phyloP scores from a whole-genome alignment of 2,113 vertebrate genomes.

The Pluvianellus socialis region DNA sequence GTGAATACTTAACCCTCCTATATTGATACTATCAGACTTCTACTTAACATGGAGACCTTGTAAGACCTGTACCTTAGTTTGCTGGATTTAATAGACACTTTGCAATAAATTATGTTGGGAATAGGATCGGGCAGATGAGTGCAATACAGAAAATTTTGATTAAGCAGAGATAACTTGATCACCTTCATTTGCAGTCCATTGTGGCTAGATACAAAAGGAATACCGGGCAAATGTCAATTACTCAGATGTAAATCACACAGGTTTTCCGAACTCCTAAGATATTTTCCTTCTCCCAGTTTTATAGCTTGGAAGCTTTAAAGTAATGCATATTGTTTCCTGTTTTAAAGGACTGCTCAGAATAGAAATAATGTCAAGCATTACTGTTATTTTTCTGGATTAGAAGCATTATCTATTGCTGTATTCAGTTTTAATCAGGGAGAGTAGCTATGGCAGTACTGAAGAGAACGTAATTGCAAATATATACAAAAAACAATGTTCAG shows the following conservation, averaged over 20 bases:
- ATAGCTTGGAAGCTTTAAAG: background rate
- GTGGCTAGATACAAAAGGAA: background rate
- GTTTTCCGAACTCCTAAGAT: background rate
- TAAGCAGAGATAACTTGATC: background rate
- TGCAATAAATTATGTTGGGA: background rate
- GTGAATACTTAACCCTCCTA: background rate
- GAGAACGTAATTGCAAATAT: background rate
- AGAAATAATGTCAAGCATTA: background rate
- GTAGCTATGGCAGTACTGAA: background rate
- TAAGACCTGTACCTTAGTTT: background rate
- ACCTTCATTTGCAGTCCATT: background rate
- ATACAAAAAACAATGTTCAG: background rate
- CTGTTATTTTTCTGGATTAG: background rate
- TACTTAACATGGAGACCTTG: background rate
- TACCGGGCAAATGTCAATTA: background rate
- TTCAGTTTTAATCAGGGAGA: background rate
- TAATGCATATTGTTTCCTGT: background rate
- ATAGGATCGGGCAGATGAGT: background rate
- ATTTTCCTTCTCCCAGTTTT: background rate
- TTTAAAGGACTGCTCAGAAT: background rate
- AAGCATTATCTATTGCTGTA: background rate
- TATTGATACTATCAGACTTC: background rate
- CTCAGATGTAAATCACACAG: background rate
- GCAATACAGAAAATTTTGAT: background rate
- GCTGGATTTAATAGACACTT: background rate